phyloP scores from a whole-genome alignment of 2,888 invertebrate species.

The Aphidoletes aphidimyza region DNA sequence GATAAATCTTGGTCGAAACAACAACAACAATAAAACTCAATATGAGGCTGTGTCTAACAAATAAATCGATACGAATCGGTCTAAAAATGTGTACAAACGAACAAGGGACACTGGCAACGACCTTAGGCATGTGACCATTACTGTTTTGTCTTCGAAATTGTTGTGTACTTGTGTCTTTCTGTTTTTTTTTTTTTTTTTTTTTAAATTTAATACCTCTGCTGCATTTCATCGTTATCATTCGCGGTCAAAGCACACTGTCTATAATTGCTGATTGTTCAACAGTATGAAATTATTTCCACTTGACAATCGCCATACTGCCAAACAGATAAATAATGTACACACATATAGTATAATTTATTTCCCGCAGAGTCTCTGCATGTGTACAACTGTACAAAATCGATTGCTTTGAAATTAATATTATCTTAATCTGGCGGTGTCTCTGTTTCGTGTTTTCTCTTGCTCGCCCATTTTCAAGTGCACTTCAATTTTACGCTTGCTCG shows the following conservation, averaged over 20 bases:
- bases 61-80: too few relatives aligned
- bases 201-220: not conserved
- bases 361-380: not conserved
- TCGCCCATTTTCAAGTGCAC: not conserved
- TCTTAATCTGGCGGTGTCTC: not conserved
- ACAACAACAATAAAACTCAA: too few relatives aligned
- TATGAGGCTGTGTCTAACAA: too few relatives aligned
- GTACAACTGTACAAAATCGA: conserved; percentile 12
- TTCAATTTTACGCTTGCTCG: not conserved
- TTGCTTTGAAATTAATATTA: not conserved
- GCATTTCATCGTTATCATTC: not conserved
- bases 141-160: not conserved
- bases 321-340: conserved; percentile 24
- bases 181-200: not conserved
- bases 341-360: not conserved
- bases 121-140: too few relatives aligned
- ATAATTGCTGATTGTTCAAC: not conserved
- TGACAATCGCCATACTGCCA: not conserved
- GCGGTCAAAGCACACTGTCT: not conserved
- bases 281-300: not conserved
- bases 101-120: too few relatives aligned
- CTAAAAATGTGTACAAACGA: too few relatives aligned
- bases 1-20: too few relatives aligned
- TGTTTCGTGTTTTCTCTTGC: not conserved
- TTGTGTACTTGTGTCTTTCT: not conserved